A percentile compares a stretch with the other conserved stretches of the same genome.
These are phyloP conservation scores for Geotrypetes seraphini DNA, from an alignment of 2,797 vertebrate genomes.

Conservation along the genomic window DNA sequence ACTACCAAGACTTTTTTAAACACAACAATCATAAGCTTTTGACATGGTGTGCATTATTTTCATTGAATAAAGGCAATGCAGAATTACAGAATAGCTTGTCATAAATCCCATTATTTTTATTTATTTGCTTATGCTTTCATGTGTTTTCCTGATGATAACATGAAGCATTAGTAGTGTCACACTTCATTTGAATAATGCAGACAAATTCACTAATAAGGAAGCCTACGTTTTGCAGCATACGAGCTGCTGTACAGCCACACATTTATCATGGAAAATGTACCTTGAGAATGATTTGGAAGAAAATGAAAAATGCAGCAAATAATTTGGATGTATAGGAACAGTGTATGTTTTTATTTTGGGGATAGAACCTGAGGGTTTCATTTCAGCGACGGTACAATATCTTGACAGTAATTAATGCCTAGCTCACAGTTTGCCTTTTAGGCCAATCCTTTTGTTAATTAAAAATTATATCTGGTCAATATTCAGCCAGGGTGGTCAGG, in stretches of 20 bases:
- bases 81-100: conserved; percentile 41
- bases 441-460: neutral
- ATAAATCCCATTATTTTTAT: conserved; percentile 49
- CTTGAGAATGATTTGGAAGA: neutral
- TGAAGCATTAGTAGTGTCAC: neutral
- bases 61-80: conserved; percentile 39
- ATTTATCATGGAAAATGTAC: conserved; percentile 8
- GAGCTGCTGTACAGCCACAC: conserved; percentile 5
- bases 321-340: too few species aligned
- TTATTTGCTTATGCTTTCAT: conserved; percentile 33
- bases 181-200: conserved; percentile 6
- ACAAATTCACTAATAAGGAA: conserved; percentile 15
- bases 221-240: conserved; percentile 8
- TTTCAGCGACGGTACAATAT: conserved; percentile 3
- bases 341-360: neutral
- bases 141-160: conserved; percentile 1
- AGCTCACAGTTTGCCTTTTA: neutral
- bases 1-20: conserved; percentile 8
- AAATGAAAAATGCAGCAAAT: neutral
- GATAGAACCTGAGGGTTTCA: too few species aligned
- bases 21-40: conserved; percentile 10
- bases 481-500: too few species aligned
- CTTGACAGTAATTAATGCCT: conserved; percentile 1
- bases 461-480: too few species aligned
- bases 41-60: conserved; percentile 38